Base-by-base conservation (phyloP, 2,113 vertebrate species). In the Chitala chitala region DNA sequence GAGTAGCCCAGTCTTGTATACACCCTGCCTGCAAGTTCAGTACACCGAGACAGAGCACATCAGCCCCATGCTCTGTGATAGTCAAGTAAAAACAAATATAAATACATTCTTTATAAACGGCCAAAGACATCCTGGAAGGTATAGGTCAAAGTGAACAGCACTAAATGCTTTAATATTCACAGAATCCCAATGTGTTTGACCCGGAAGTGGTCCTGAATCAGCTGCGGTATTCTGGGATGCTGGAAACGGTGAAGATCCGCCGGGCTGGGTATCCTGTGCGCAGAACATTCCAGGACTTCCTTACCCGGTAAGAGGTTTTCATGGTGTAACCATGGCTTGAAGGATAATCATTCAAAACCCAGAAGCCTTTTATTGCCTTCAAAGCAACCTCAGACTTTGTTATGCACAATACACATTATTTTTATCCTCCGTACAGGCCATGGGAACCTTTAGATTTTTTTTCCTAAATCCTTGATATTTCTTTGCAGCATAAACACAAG, bases 191-290 rank as follows among this genome's bases (percentile, higher is more conserved):
- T 74, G 86, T 88, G 53, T 96, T 96, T 75, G 86, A 85, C 78
- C 93, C 93, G 0, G 93, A 91, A 13, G 90, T 94, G 20, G 95
- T 96, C 78, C 83, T 94, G 22, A 96, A 96, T 77, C 95, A 96
- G 85, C 85, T 96, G 68, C 85, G 92, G 12, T 96, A 96, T 75
- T 96, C 95, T 17, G 95, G 95, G 70, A 96, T 96, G 94, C 78
- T 96, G 83, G 95, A 96, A 82, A 96, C 94, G 0, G 95, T 96
- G 72, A 96, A 96, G 81, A 93, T 96, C 80, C 90, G 95, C 3
- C 91, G 94, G n/a, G 94, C 94, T 7, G 94, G 95, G 4, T 96
- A 94, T 68, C 95, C 95, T 0, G 88, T 96, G 24, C 89, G 94
- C 6, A 88, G 94, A 75, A 92, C 90, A 1, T 96, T 94, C 77